A percentile compares a stretch with the other conserved stretches of the same genome.
Conservation (phyloP, 1,140 invertebrate species). For the Temnothorax longispinosus region DNA sequence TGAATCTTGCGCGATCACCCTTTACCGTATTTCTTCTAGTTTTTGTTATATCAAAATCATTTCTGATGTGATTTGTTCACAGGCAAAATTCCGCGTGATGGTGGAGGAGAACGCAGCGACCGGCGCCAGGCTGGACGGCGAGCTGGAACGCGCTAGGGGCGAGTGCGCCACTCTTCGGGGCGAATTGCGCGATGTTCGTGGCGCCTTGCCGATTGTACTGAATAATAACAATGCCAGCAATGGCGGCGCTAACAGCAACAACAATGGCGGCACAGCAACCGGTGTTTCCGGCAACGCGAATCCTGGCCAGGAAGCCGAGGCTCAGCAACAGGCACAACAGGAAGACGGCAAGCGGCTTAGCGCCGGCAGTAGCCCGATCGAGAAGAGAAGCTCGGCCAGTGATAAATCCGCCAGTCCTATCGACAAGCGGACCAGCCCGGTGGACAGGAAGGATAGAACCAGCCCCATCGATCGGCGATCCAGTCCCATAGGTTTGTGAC, state of each 20-base stretch:
- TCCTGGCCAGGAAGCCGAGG: slow-evolving; percentile 74
- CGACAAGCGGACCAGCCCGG: slow-evolving; percentile 80
- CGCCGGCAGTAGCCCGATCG: slow-evolving; percentile 82
- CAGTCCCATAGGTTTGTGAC: slow-evolving; percentile 80
- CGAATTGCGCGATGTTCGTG: slow-evolving; percentile 85
- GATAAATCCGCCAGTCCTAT: slow-evolving; percentile 83
- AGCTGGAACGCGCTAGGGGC: slow-evolving; percentile 87
- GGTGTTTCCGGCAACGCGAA: slow-evolving; percentile 46
- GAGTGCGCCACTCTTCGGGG: slow-evolving; percentile 87
- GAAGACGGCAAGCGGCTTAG: slow-evolving; percentile 82
- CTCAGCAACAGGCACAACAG: slow-evolving; percentile 67
- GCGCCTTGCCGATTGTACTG: slow-evolving; percentile 78
- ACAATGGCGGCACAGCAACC: slow-evolving; percentile 67
- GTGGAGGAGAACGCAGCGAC: slow-evolving; percentile 90
- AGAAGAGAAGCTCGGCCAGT: slow-evolving; percentile 83
- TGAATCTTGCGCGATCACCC: no score
- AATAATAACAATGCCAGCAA: slow-evolving; percentile 69
- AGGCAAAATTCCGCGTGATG: slow-evolving; percentile 90
- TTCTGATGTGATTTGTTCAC: slow-evolving; percentile 46
- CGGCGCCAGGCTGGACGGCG: slow-evolving; percentile 88
- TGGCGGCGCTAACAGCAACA: slow-evolving; percentile 68
- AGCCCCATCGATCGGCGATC: slow-evolving; percentile 80
- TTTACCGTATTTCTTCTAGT: neutral
- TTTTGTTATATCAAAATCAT: neutral
- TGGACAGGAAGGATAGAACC: slow-evolving; percentile 81